Conservation (phyloP, 2,113 vertebrate species). For the Pimephales promelas region DNA sequence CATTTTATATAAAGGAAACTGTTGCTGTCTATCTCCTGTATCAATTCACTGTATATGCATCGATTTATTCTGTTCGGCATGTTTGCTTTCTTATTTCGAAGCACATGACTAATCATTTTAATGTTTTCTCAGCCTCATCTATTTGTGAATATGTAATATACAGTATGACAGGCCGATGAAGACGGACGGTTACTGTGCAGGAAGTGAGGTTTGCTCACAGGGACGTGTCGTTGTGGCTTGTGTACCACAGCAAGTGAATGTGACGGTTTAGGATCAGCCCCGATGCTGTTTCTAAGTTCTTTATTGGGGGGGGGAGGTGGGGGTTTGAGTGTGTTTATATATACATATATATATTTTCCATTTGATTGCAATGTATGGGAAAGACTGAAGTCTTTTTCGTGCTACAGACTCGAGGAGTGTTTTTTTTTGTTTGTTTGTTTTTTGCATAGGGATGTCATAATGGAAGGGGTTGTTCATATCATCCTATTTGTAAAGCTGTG, state of each 20-base stretch:
- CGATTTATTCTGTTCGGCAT: conserved; percentile 80
- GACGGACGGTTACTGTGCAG: conserved; percentile 63
- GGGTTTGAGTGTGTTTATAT: conserved; percentile 36
- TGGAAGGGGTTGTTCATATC: conserved; percentile 89
- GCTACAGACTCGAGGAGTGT: neutral
- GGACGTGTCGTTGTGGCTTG: neutral
- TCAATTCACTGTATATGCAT: conserved; percentile 73
- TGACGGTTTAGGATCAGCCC: conserved; percentile 63
- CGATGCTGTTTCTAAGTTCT: conserved; percentile 69
- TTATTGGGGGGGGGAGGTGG: conserved; percentile 48
- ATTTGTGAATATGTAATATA: conserved; percentile 78
- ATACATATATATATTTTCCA: conserved; percentile 1
- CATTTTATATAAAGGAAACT: conserved; percentile 91
- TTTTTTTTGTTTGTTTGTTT: conserved; percentile 28
- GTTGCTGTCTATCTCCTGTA: conserved; percentile 80
- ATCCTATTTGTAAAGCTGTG: conserved; percentile 94
- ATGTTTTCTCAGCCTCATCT: conserved; percentile 11
- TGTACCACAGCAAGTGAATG: conserved; percentile 79
- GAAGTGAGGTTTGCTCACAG: conserved; percentile 20
- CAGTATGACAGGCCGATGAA: conserved; percentile 56
- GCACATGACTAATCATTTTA: conserved; percentile 78
- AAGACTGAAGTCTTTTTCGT: conserved; percentile 2
- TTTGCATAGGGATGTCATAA: conserved; percentile 65
- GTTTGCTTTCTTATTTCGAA: conserved; percentile 68
- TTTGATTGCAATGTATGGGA: conserved; percentile 30